These are phyloP conservation scores for Drosophila parthenogenetica DNA, from an alignment of 2,888 invertebrate species.

Conservation along the genomic window DNA sequence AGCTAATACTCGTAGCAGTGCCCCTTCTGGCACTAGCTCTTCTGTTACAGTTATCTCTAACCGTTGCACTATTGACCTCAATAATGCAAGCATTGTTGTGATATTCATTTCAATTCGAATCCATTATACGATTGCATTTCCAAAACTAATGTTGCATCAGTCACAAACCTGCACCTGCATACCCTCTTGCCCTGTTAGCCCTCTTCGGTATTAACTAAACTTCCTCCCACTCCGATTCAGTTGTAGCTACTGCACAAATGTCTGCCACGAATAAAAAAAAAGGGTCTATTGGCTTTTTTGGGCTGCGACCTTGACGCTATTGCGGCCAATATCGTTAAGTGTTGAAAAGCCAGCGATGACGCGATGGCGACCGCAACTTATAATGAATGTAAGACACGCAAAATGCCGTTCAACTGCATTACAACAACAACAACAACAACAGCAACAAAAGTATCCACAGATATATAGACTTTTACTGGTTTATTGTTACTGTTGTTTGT, in stretches of 20 bases:
- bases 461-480: conserved; percentile 26
- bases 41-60: background rate
- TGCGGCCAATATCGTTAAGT: conserved; percentile 56
- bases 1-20: background rate
- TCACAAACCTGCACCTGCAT: background rate
- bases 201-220: background rate
- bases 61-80: conserved; percentile 25
- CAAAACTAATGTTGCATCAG: conserved; percentile 38
- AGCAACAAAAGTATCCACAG: conserved; percentile 21
- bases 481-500: conserved; percentile 49
- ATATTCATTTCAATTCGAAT: conserved; percentile 23
- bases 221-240: background rate
- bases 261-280: background rate
- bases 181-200: background rate
- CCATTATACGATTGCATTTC: conserved; percentile 38
- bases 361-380: conserved; percentile 30
- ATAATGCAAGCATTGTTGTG: conserved; percentile 33
- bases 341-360: conserved; percentile 39
- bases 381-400: conserved; percentile 64
- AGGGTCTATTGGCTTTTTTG: conserved; percentile 38
- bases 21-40: no score
- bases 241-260: background rate
- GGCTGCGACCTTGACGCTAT: conserved; percentile 65
- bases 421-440: conserved; percentile 15
- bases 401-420: conserved; percentile 57